Conservation (phyloP, 2,113 vertebrate species). For the Silurus asotus region DNA sequence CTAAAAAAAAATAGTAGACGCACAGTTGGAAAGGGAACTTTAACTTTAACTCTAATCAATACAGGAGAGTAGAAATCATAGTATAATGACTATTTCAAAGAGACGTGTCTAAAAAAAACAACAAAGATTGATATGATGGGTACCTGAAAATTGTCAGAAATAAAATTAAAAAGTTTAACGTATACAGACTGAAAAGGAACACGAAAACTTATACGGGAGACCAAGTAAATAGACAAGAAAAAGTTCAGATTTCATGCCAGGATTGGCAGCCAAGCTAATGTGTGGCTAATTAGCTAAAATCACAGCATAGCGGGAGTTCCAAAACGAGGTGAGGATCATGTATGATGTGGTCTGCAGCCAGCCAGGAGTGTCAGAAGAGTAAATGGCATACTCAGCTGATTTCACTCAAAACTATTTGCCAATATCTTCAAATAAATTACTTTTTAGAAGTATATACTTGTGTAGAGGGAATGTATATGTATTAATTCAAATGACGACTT, state of each 20-base stretch:
- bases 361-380: neutral
- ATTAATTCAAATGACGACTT: neutral
- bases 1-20: neutral
- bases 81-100: neutral
- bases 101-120: neutral
- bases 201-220: neutral
- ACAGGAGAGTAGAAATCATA: neutral
- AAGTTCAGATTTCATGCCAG: neutral
- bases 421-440: neutral
- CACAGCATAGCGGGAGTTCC: slow-evolving; percentile 3
- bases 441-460: neutral
- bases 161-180: neutral
- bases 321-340: neutral
- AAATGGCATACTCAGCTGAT: neutral
- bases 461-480: neutral
- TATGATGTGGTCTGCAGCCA: neutral
- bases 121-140: neutral
- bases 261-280: neutral
- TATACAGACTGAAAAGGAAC: neutral
- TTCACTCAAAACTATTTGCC: neutral
- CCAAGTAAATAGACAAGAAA: neutral
- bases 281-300: slow-evolving; percentile 7
- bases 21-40: neutral
- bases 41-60: neutral
- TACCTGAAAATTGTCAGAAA: neutral